Evolutionary conservation across 2,113 vertebrate species (phyloP), one percentile per base, ranked within the genome.

Genomic region (human (Homo sapiens)): DNA sequence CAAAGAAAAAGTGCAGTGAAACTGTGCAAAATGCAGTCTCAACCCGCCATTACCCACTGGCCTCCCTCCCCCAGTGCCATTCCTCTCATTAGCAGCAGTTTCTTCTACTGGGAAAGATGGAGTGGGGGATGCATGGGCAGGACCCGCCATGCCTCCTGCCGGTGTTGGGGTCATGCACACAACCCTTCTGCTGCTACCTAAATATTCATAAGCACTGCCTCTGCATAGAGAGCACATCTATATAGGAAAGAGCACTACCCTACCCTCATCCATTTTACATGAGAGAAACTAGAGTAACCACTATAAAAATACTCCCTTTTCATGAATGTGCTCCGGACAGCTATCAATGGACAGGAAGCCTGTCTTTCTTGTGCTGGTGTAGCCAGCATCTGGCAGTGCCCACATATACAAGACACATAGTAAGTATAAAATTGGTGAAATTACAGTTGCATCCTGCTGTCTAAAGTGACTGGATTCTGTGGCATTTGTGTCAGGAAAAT

Each of bases 41-140:
- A 1, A 70, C 35, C 8, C 27, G 2, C 61, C 61, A 14, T 13
- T 13, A 30, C 27, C 12, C 61, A 0, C 61, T 6, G 5, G n/a
- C 70, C n/a, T 23, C n/a, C 18, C 9, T 12, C 30, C 32, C 12
- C 35, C 35, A 25, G 10, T 20, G 38, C 9, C 32, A 2, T 45
- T 55, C 20, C 57, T 50, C 57, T 32, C 1, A 9, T 22, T 40
- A 76, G 50, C 38, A 17, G 27, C 5, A 8, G 35, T 91, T 57
- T 64, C 32, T 90, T 25, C 14, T 68, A 27, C 6, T 57, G 35
- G 1, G 55, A 25, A 35, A 79, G 32, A 6, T 11, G 3, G 45
- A 0, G 2, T 17, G 12, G 35, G 25, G 18, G 18, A 59, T 0
- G 11, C 27, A 12, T 0, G 2, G 57, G 61, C 23, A 66, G 68